Evolutionary conservation across 2,888 invertebrate genomes (phyloP).

Genomic region (Esperia sulphurella): DNA sequence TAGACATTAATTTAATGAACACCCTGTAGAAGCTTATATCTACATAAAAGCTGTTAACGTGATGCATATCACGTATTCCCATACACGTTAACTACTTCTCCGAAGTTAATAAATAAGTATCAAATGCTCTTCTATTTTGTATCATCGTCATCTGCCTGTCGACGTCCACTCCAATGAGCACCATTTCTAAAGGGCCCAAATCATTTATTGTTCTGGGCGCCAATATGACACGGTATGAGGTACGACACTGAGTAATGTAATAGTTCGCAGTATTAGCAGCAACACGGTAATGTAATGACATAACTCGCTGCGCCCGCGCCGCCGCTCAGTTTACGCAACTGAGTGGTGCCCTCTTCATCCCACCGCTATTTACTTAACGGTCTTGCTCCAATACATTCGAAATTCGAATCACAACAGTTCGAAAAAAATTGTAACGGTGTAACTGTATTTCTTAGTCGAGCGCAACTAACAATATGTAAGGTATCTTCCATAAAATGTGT

Average conservation of each 20-base stretch:
- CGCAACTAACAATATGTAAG: constrained; percentile 11
- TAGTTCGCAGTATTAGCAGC: constrained; percentile 13
- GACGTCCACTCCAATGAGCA: no score
- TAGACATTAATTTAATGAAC: no score
- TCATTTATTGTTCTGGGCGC: no score
- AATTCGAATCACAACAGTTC: constrained; percentile 20
- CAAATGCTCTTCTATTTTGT: no score
- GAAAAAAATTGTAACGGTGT: constrained; percentile 21
- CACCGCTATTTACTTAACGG: constrained; percentile 35
- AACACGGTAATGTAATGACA: constrained; percentile 18
- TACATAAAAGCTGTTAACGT: no score
- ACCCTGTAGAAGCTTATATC: no score
- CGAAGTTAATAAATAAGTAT: no score
- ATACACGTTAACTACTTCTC: no score
- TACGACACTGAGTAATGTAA: not conserved
- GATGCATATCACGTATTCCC: no score
- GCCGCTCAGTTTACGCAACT: constrained; percentile 15
- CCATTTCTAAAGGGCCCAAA: no score
- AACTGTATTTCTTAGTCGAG: constrained; percentile 18
- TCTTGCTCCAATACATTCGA: constrained; percentile 21
- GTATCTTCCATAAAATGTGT: not conserved
- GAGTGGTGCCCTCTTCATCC: constrained; percentile 14
- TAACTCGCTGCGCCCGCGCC: constrained; percentile 13
- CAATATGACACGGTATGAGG: not conserved
- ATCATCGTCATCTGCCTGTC: no score